These are phyloP conservation scores for Monochamus alternatus DNA, from an alignment of 2,888 invertebrate genomes.

Conservation along the genomic window DNA sequence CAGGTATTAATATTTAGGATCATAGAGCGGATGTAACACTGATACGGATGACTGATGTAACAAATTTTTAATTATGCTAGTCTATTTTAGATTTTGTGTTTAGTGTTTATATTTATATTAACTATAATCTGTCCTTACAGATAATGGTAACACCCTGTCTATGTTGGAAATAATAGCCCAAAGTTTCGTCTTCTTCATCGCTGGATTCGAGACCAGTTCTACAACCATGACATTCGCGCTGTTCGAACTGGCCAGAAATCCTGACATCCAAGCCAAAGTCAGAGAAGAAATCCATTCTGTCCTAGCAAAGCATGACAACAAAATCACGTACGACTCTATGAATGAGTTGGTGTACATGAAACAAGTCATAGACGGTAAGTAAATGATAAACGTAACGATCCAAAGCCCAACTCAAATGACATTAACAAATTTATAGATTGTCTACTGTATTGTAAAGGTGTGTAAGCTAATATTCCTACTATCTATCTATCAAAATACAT, in stretches of 20 bases:
- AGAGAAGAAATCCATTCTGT: constrained; percentile 51
- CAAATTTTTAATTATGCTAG: no score
- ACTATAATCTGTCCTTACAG: constrained; percentile 5
- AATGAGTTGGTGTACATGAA: constrained; percentile 54
- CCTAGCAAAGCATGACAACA: constrained; percentile 46
- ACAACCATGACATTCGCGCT: constrained; percentile 56
- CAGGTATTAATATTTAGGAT: neutral
- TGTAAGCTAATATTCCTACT: no score
- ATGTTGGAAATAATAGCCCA: constrained; percentile 53
- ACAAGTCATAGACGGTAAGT: constrained; percentile 54
- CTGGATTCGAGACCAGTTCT: constrained; percentile 57
- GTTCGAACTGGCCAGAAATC: constrained; percentile 50
- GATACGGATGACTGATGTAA: no score
- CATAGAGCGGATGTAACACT: no score
- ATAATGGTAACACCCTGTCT: constrained; percentile 44
- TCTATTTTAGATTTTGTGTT: no score
- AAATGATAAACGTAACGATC: no score
- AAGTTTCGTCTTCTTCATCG: constrained; percentile 55
- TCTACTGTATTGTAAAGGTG: no score
- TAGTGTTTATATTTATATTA: no score
- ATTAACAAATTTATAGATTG: no score
- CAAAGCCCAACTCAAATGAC: no score
- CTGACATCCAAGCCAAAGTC: constrained; percentile 51
- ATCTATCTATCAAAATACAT: no score
- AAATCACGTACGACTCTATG: constrained; percentile 55